These are phyloP conservation scores for Eptatretus burgeri DNA, from an alignment of 2,113 vertebrate species.

Conservation along the genomic window DNA sequence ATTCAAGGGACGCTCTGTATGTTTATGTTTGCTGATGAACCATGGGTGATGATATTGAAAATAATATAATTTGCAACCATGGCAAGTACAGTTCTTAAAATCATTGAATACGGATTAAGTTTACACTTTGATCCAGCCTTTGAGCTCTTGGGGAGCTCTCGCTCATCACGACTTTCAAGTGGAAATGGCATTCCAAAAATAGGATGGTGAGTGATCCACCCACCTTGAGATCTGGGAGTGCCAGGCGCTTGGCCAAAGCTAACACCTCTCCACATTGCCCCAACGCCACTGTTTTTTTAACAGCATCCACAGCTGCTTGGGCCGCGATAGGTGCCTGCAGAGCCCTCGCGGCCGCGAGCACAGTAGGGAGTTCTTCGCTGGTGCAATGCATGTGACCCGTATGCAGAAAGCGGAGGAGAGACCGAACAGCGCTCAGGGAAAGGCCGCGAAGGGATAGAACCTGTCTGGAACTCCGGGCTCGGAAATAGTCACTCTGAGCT, in stretches of 20 bases:
- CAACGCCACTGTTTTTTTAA: neutral
- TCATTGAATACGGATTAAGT: neutral
- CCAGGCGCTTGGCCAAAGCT: neutral
- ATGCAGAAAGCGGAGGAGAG: conserved; percentile 1
- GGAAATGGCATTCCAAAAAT: neutral
- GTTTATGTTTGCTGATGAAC: neutral
- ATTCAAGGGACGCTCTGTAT: neutral
- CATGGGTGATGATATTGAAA: neutral
- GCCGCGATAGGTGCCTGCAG: conserved; percentile 1
- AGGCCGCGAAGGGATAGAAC: conserved; percentile 1
- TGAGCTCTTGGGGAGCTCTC: neutral
- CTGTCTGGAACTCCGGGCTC: neutral
- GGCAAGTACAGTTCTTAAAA: neutral
- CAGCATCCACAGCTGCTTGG: neutral
- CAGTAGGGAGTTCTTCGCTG: neutral
- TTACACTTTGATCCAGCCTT: neutral
- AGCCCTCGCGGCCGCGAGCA: neutral
- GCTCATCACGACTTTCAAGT: neutral
- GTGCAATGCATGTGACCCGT: neutral
- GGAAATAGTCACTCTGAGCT: conserved; percentile 3
- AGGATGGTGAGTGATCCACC: neutral
- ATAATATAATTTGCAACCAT: no score
- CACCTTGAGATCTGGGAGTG: conserved; percentile 4
- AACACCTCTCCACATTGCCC: neutral
- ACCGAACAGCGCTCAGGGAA: neutral